Evolutionary conservation across 2,797 vertebrate species (phyloP), one percentile per base, ranked within the genome.

Genomic region (Epinephelus coioides): DNA sequence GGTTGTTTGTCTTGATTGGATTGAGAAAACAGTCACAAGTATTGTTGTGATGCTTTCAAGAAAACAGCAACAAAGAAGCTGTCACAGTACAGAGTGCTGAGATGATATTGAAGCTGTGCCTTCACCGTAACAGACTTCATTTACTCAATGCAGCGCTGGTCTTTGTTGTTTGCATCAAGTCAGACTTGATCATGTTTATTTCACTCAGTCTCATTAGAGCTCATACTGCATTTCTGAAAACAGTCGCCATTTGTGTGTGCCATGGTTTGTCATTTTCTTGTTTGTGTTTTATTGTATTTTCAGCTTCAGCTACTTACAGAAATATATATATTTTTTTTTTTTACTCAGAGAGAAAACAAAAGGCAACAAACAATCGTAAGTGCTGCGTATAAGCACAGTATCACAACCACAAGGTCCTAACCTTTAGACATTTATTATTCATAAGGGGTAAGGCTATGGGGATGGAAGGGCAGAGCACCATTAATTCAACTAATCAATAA

Each of bases 191-290:
- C 40, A 3, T 57, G 15, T 79, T 76, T 56, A 54, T 63, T 73
- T 69, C 23, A 34, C 50, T 66, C 65, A 56, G 5, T 68, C 66
- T 84, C 83, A 75, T 86, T 85, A 76, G 44, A 80, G 57, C 70
- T 43, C 61, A 53, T 11, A 7, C 15, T 27, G 44, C 47, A 4
- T 72, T 44, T 70, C 10, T 62, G 55, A 49, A n/a, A 50, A 55
- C 57, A 56, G n/a, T 44, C 53, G 44, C 10, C 43, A 23, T 73
- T 75, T 61, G 38, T 57, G 54, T 34, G 49, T 10, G 44, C 66
- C 23, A 15, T 23, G 49, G 46, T 78, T 64, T 73, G 53, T 63
- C 55, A 77, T 57, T 67, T 54, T 40, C 6, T 71, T 4, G 7
- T 76, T 70, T 54, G 18, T 59, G 47, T 57, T 51, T 53, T 13